Conservation (phyloP, 2,888 invertebrate species). For the Saturnia japonica region DNA sequence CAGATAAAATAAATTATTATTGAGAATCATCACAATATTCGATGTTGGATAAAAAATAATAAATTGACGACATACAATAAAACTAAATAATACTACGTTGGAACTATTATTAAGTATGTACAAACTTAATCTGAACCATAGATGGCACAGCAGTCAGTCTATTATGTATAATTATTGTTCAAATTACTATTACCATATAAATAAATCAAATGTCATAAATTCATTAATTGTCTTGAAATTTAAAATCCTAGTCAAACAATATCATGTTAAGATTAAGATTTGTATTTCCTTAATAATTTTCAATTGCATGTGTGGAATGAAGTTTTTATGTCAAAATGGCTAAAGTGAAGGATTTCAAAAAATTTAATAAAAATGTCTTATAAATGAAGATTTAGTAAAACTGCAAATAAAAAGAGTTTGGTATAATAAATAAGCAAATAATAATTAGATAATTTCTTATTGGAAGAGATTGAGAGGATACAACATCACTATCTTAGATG, state of each 20-base stretch:
- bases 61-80: neutral
- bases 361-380: no score
- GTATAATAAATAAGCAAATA: neutral
- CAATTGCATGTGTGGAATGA: neutral
- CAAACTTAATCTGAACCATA: conserved; percentile 12
- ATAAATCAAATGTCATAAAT: neutral
- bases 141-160: conserved; percentile 12
- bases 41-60: conserved; percentile 1
- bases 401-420: neutral
- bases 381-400: neutral
- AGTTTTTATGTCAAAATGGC: neutral
- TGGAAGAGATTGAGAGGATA: no score
- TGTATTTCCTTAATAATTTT: neutral
- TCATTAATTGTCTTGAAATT: neutral
- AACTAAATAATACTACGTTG: conserved; percentile 10
- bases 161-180: neutral
- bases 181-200: neutral
- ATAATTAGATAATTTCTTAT: no score
- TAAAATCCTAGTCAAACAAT: neutral
- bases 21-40: conserved; percentile 8
- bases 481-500: no score
- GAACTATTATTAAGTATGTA: conserved; percentile 3
- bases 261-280: neutral
- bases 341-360: neutral
- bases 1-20: conserved; percentile 3